Percentiles rank a stretch among this genome's conserved stretches.
These are phyloP conservation scores for Zoanthus sociatus DNA, from an alignment of 92 coral and sea anemone species.

Conservation along the genomic window DNA sequence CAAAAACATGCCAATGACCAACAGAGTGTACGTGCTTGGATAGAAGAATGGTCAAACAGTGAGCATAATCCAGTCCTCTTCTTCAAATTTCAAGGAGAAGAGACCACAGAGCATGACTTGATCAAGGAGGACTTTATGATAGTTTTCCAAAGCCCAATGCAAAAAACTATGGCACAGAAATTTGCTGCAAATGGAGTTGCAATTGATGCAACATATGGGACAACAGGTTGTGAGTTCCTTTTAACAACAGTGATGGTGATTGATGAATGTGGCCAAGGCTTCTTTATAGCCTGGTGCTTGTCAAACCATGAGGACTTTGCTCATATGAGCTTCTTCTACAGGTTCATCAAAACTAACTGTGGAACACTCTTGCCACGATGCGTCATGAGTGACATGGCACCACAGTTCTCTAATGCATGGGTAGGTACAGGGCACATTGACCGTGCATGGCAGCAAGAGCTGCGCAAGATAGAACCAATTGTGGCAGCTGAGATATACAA, in stretches of 20 bases:
- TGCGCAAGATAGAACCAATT: constrained; percentile 35
- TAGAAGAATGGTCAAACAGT: constrained; percentile 52
- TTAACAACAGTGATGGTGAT: constrained; percentile 59
- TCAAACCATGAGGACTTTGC: constrained; percentile 63
- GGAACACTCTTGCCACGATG: constrained; percentile 46
- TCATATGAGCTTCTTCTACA: constrained; percentile 46
- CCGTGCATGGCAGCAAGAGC: constrained; percentile 47
- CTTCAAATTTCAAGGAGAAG: constrained; percentile 62
- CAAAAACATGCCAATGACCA: constrained; percentile 67
- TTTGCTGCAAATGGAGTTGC: constrained; percentile 60
- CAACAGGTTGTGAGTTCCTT: constrained; percentile 61
- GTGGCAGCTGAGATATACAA: constrained; percentile 64
- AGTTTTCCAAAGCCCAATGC: constrained; percentile 49
- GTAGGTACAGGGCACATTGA: constrained; percentile 54
- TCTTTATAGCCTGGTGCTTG: constrained; percentile 68
- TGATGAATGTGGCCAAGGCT: constrained; percentile 68
- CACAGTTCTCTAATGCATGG: constrained; percentile 70
- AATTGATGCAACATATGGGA: constrained; percentile 65
- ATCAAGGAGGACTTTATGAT: constrained; percentile 54
- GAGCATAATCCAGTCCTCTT: constrained; percentile 56
- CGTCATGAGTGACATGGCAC: constrained; percentile 63
- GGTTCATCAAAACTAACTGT: constrained; percentile 50
- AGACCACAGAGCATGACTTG: constrained; percentile 40
- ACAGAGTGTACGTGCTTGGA: constrained; percentile 61
- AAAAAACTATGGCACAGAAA: constrained; percentile 55